Evolutionary conservation across 2,888 invertebrate genomes (phyloP), one percentile per base, ranked within the genome.

Genomic region (Liodrosophila aerea): DNA sequence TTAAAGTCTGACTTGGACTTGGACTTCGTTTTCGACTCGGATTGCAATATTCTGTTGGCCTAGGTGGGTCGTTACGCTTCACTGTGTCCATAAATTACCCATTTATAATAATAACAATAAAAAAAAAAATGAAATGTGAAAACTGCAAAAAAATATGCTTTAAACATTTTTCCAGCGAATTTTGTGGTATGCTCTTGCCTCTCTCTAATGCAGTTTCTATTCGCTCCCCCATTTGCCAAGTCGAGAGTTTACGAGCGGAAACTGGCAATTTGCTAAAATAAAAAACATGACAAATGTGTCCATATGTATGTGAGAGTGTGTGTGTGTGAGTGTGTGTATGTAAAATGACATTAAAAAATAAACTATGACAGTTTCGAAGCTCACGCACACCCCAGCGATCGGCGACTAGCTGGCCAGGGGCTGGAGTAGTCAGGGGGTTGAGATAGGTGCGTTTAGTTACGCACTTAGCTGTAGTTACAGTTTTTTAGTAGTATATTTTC

Each of bases 391-490:
- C 44, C 61, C 52, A 22, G 9, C 11, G 12, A 9, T 13, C 1
- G 15, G 31, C 7, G 15, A 22, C 7, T 18, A 13, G 12, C 13
- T 13, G 1, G 8, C 7, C 8, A 7, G 22, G 18, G 9, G 11
- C 1, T 1, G 16, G 31, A 30, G 12, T n/a, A 39, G 12, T 22
- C 13, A 7, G 12, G 9, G 16, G 44, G 12, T 13, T 58, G 65
- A 64, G 39, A 65, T 74, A 82, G 76, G 76, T 82, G 69, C 76
- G 80, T 82, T 82, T 82, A 78, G 81, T 82, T 85, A 85, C 85
- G 85, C 81, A 82, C 74, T 76, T 65, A 72, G 56, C 69, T 61
- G 43, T 41, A 50, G 13, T 2, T 22, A 22, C n/a, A 22, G 22
- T 22, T 22, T 22, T 22, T 22, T 22, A 22, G 5, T 22, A 22